Evolutionary conservation across 2,888 invertebrate genomes (phyloP).

Genomic region (Plebejus argus): DNA sequence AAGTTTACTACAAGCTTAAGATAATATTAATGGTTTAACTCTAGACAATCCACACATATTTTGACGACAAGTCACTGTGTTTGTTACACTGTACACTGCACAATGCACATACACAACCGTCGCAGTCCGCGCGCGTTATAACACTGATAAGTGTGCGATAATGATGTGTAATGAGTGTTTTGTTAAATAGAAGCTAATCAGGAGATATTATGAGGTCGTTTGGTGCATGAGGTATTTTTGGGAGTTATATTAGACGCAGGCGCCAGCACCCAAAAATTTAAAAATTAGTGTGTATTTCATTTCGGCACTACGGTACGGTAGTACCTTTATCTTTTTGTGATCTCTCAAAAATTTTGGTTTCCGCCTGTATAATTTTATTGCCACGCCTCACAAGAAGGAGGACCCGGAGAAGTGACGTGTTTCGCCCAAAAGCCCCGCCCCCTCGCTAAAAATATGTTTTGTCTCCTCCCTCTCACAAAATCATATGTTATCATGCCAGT

Average conservation of each 20-base stretch:
- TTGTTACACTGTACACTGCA: neutral
- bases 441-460: too few relatives aligned
- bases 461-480: too few relatives aligned
- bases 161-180: neutral
- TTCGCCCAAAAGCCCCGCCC: too few relatives aligned
- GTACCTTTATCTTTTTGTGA: too few relatives aligned
- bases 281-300: too few relatives aligned
- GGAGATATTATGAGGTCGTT: neutral
- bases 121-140: neutral
- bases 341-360: too few relatives aligned
- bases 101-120: neutral
- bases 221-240: neutral
- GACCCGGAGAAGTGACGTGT: too few relatives aligned
- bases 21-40: neutral
- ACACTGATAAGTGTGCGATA: neutral
- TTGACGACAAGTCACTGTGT: neutral
- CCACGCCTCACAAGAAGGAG: too few relatives aligned
- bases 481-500: too few relatives aligned
- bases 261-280: too few relatives aligned
- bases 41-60: neutral
- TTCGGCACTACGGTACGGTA: too few relatives aligned
- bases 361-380: too few relatives aligned
- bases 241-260: neutral
- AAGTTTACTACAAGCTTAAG: neutral
- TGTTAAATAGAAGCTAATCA: neutral